phyloP scores from a whole-genome alignment of 2,113 vertebrate genomes.

The Entelurus aequoreus region DNA sequence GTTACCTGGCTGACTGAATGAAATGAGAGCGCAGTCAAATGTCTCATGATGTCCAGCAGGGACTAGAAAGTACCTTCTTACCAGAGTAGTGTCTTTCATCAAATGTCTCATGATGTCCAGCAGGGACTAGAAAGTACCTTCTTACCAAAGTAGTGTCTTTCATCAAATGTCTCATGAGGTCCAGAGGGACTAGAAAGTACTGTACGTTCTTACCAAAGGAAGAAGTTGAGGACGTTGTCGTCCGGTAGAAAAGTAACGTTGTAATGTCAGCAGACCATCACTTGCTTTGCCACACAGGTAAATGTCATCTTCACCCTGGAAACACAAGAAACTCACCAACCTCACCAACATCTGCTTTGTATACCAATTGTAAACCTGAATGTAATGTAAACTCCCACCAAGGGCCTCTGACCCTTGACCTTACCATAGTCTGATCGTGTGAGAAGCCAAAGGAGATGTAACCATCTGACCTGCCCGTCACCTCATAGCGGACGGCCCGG shows the following conservation, averaged over 20 bases:
- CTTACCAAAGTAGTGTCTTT: no score
- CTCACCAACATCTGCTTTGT: neutral
- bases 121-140: no score
- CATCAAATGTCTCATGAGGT: neutral
- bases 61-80: conserved; percentile 9
- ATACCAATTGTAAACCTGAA: no score
- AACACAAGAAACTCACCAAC: neutral
- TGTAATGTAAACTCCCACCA: no score
- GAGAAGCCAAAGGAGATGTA: conserved; percentile 75
- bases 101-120: neutral
- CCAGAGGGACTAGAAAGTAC: no score
- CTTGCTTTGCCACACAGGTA: conserved; percentile 62
- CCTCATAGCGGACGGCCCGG: conserved; percentile 50
- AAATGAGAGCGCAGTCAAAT: neutral
- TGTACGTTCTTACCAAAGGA: conserved; percentile 46
- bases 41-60: no score
- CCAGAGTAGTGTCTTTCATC: no score
- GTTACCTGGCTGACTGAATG: no score
- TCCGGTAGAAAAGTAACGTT: conserved; percentile 64
- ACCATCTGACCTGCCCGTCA: conserved; percentile 56
- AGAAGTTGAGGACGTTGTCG: conserved; percentile 17
- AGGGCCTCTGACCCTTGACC: no score
- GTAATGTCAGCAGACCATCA: conserved; percentile 40
- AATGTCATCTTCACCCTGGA: conserved; percentile 74
- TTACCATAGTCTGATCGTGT: conserved; percentile 73